Base-by-base conservation (phyloP, 2,888 invertebrate genomes). In the Synanthedon andrenaeformis region DNA sequence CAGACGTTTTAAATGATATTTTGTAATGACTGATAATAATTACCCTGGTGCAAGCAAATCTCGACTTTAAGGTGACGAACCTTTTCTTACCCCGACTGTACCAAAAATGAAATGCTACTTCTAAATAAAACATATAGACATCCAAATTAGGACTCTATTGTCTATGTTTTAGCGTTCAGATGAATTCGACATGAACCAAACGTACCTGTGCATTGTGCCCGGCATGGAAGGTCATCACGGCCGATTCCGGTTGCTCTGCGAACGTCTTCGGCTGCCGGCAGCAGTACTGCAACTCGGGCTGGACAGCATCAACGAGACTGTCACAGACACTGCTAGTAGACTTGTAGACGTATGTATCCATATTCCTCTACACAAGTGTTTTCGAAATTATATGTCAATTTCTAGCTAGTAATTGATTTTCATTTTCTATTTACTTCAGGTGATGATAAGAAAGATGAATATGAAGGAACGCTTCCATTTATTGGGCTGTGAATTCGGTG, bases 401-500 rank as follows among this genome's bases (percentile, higher is more conserved):
- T 10, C 35, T 10, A 10, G 5, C 5, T 23, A 17, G 8, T 45
- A 14, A 45, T 45, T 45, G 6, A 35, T 35, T 10, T 35, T 35
- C 35, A 35, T 35, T 35, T 35, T 35, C 35, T 2, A 35, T 35
- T 35, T 35, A 12, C 60, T 63, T 6, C 59, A 78, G 79, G 61
- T 64, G 3, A 52, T 77, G 35, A 35, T 70, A n/a, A 66, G 65
- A 41, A 71, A 66, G 41, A 57, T 62, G 0, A 60, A 58, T 17
- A 5, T 67, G 3, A 61, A 60, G 19, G 61, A 69, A 0, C 62
- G 55, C 1, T 80, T 79, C 53, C 70, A 74, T 55, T 55, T 82
- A 2, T 13, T 79, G 53, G 80, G 79, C 3, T 80, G 72, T 35
- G 79, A 80, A 59, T 64, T 67, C 50, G 81, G 81, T 5, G 65